Evolutionary conservation across 2,113 vertebrate species (phyloP), one percentile per base, ranked within the genome.

Genomic region (Pseudolaguvia tuberculata): DNA sequence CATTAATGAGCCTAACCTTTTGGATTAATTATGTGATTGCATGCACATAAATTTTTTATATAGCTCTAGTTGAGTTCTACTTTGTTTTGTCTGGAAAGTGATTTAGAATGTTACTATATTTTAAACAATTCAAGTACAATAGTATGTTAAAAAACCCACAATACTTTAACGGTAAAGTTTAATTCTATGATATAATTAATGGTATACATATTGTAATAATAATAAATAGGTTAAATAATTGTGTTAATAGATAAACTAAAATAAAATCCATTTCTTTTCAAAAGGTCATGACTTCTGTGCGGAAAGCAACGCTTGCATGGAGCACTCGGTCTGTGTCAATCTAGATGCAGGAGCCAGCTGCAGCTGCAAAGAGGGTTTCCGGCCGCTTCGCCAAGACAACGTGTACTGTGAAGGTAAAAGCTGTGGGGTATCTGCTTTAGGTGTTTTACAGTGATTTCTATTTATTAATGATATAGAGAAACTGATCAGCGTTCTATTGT

Each of bases 371-470:
- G 94, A 96, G 9, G 97, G 97, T 42, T 99, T 98, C 83, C 87
- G 93, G 69, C 90, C 96, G 20, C 93, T 99, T 62, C 90, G 97
- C 27, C 93, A 95, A 57, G 97, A 99, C 88, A 96, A 91, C 48
- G 96, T 94, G 70, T 99, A 98, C 89, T 99, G 97, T 80, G 94
- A 98, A 96, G 97, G 96, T 99, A 92, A n/a, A n/a, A 81, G 79
- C 47, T 21, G 58, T 59, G 45, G 48, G n/a, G 31, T 17, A 56
- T 13, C 35, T 29, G 3, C 23, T 56, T 1, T 15, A 45, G 31
- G 12, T 0, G 0, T 21, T 31, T 35, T 35, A 14, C 18, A 73
- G 29, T 27, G 5, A 62, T n/a, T 42, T 9, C 9, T 1, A 42
- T 42, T 42, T 42, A 6, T 42, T 9, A 7, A 42, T 42, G 7